Evolutionary conservation across 2,113 vertebrate genomes (phyloP).

Genomic region (Rhea americana): DNA sequence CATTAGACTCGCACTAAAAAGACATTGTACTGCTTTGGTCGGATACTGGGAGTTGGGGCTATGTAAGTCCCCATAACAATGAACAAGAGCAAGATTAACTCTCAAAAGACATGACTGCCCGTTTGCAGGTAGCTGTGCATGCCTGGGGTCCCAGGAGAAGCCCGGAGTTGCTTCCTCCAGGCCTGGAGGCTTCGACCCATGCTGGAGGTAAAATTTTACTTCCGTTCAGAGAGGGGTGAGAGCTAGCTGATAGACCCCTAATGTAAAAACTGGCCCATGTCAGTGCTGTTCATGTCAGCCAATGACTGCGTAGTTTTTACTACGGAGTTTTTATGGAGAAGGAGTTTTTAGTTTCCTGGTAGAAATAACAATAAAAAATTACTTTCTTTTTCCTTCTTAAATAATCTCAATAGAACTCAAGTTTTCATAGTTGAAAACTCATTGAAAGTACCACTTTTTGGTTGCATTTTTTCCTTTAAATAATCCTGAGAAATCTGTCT

Average conservation of each 20-base stretch:
- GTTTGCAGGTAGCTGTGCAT: background rate
- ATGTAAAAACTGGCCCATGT: background rate
- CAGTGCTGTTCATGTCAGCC: background rate
- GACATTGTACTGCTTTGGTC: background rate
- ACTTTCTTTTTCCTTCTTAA: background rate
- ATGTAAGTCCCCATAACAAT: background rate
- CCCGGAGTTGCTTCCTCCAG: background rate
- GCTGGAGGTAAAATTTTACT: background rate
- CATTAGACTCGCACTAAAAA: accelerated
- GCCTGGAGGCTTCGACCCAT: background rate
- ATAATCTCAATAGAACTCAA: background rate
- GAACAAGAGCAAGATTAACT: background rate
- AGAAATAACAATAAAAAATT: background rate
- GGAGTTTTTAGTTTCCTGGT: background rate
- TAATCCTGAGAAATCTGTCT: background rate
- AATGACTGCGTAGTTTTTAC: background rate
- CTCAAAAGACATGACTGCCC: background rate
- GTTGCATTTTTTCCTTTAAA: background rate
- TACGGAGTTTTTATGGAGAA: background rate
- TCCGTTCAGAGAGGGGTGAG: background rate
- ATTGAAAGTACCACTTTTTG: background rate
- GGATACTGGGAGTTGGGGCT: background rate
- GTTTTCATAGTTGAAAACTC: background rate
- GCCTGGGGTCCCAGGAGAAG: background rate
- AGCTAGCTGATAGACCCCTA: accelerated